Evolutionary conservation across 2,888 invertebrate genomes (phyloP), one percentile per base, ranked within the genome.

Genomic region (Andrena marginata): DNA sequence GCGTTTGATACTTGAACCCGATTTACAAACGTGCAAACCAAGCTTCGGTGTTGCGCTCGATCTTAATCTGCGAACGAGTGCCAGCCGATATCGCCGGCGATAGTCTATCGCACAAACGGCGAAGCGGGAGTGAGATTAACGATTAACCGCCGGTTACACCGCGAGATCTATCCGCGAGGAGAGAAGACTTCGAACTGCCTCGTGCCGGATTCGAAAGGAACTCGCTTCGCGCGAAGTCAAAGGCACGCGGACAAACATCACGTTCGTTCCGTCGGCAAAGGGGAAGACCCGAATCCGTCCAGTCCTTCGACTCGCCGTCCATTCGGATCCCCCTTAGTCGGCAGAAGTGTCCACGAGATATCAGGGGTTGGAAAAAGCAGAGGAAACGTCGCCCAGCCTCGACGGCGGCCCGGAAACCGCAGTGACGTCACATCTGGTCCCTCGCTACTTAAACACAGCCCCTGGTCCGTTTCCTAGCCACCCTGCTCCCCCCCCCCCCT

Each of bases 391-490:
- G 51, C 26, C 42, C 71, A 69, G 64, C 68, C 54, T 73, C 62
- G 74, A 74, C 79, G 59, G 67, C 67, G 69, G 63, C 31, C 71
- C 80, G 80, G 76, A 86, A 87, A 85, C 86, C 87, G 62, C 86
- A 80, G 62, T 85, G 77, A 87, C 87, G 86, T 87, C 87, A 82
- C 87, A 85, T 80, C 87, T 85, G 87, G 80, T 80, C 77, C 77
- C 79, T 65, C 69, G 86, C 80, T 87, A 81, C 86, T 87, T 87
- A 86, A 88, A 86, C 82, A 79, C 75, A 72, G 77, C 64, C 70
- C 63, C 68, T 63, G 67, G 69, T 63, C 79, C 65, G 73, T 82
- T 85, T 72, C 85, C 75, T 63, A 60, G 74, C 60, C 42, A 48
- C 42, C 16, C 56, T 5, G 51, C 59, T 16, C 49, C 31, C 42